Conservation (phyloP, 30 jellyfish, hydroid and myxozoan species). For the Mastigias papua region DNA sequence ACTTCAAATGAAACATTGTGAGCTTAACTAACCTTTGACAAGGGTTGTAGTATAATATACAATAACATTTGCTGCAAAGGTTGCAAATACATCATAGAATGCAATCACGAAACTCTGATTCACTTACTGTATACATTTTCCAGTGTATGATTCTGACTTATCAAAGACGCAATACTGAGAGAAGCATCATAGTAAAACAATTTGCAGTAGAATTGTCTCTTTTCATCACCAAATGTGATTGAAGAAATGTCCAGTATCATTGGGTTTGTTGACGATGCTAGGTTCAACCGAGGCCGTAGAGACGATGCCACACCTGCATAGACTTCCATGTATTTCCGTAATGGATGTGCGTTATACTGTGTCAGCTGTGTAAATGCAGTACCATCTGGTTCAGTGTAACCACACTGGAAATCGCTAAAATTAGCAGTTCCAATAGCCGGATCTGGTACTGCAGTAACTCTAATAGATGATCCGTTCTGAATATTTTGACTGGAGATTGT, state of each 20-base stretch:
- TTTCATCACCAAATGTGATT: conserved; percentile 3
- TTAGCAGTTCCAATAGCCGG: background rate
- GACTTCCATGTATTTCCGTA: background rate
- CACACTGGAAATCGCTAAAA: background rate
- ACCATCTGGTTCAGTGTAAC: background rate
- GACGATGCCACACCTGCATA: background rate
- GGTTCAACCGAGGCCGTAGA: background rate
- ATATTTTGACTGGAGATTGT: background rate
- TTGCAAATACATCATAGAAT: too few relatives aligned
- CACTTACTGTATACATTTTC: conserved; percentile 10
- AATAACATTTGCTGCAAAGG: too few relatives aligned
- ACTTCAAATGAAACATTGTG: too few relatives aligned
- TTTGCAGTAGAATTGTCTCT: background rate
- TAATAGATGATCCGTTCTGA: background rate
- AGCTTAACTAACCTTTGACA: too few relatives aligned
- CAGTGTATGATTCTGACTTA: background rate
- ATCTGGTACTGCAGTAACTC: background rate
- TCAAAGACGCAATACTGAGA: background rate
- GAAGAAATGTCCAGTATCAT: background rate
- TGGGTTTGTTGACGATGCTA: background rate
- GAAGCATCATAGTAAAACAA: background rate
- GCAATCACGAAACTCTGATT: too few relatives aligned
- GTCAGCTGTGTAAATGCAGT: background rate
- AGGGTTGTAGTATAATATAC: too few relatives aligned
- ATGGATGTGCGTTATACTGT: background rate